These are phyloP conservation scores for Drosophila auraria DNA, from an alignment of 1,140 invertebrate genomes.

Conservation along the genomic window DNA sequence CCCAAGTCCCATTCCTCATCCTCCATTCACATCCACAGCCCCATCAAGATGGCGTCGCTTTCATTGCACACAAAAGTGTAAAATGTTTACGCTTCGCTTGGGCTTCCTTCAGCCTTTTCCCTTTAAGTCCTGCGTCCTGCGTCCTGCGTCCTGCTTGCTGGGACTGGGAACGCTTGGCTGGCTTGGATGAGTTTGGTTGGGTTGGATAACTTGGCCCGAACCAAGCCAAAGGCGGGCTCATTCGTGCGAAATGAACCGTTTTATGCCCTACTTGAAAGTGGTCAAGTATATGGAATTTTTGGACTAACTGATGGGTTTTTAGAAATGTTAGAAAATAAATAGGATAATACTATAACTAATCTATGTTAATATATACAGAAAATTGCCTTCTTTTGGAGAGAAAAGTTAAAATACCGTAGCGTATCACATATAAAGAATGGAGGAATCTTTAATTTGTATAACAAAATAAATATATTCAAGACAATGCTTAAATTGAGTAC, in stretches of 20 bases:
- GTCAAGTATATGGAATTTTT: neutral
- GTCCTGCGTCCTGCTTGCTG: slow-evolving; percentile 8
- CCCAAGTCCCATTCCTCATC: neutral
- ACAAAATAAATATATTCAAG: too few relatives aligned
- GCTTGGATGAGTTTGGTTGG: slow-evolving; percentile 17
- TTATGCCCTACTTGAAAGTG: slow-evolving; percentile 53
- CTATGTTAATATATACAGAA: too few relatives aligned
- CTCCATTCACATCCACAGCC: slow-evolving; percentile 11
- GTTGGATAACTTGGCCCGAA: slow-evolving; percentile 12
- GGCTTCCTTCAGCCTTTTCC: slow-evolving; percentile 52
- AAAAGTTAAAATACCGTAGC: too few relatives aligned
- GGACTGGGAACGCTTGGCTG: slow-evolving; percentile 25
- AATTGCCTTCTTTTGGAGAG: too few relatives aligned
- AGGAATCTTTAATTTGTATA: too few relatives aligned
- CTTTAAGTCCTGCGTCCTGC: neutral
- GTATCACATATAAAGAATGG: too few relatives aligned
- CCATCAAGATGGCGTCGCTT: slow-evolving; percentile 72
- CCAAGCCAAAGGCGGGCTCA: slow-evolving; percentile 33
- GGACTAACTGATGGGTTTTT: neutral
- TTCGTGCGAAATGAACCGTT: slow-evolving; percentile 78
- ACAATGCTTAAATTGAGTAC: too few relatives aligned
- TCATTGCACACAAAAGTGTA: slow-evolving; percentile 80
- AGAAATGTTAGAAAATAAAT: neutral
- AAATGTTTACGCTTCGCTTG: slow-evolving; percentile 79
- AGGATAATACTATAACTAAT: too few relatives aligned